These are phyloP conservation scores for Trichoplusia ni DNA, from an alignment of 1,140 invertebrate species.

Conservation along the genomic window DNA sequence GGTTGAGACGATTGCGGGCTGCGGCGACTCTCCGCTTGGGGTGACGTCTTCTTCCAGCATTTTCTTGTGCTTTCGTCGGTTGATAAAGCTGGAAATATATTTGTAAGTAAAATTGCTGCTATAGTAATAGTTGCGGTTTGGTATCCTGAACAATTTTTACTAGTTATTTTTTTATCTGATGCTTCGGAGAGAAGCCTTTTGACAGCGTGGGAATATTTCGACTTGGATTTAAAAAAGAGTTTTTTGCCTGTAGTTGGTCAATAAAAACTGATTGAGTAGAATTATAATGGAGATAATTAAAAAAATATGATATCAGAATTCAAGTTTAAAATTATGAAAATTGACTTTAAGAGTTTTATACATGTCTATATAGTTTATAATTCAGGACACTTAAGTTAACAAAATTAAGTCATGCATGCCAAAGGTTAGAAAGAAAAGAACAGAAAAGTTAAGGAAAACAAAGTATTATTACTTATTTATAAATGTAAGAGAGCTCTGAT, in stretches of 20 bases:
- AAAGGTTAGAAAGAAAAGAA: background rate
- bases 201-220: no score
- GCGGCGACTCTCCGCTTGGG: conserved; percentile 47
- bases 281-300: no score
- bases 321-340: no score
- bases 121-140: background rate
- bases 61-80: conserved; percentile 60
- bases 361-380: background rate
- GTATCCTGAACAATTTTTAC: background rate
- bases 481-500: background rate
- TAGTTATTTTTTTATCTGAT: background rate
- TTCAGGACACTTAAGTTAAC: background rate
- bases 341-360: no score
- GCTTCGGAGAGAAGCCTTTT: no score
- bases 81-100: conserved; percentile 50
- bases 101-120: background rate
- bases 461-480: background rate
- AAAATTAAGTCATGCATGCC: background rate
- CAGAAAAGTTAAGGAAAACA: background rate
- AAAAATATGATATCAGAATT: no score
- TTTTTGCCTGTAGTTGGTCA: no score
- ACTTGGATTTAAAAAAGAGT: no score
- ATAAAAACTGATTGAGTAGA: no score
- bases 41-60: conserved; percentile 54
- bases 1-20: conserved; percentile 61